These are phyloP conservation scores for Gallinago stenura DNA, from an alignment of 2,797 vertebrate genomes.

Conservation along the genomic window DNA sequence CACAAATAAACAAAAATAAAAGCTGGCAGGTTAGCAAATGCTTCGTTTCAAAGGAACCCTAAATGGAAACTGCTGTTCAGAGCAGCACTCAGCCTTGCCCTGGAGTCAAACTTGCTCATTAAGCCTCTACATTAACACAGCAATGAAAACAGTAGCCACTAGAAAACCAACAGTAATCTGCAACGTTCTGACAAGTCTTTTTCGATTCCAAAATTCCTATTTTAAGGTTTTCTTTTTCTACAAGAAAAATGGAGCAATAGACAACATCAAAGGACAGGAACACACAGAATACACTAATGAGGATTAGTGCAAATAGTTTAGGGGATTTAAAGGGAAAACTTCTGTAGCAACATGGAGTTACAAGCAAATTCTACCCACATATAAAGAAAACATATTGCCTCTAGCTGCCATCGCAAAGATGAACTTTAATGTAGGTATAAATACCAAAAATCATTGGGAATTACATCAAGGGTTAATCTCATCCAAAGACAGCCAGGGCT, in stretches of 20 bases:
- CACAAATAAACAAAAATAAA: not conserved
- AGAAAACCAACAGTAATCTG: constrained; percentile 8
- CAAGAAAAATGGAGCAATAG: not conserved
- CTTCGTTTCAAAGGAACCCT: not conserved
- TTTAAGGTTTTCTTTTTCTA: not conserved
- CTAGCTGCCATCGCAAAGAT: not conserved
- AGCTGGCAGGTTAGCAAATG: not conserved
- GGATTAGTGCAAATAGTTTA: not conserved
- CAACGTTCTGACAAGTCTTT: not conserved
- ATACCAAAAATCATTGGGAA: not conserved
- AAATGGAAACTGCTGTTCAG: not conserved
- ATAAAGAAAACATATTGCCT: not conserved
- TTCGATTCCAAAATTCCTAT: not conserved
- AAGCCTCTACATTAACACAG: not conserved
- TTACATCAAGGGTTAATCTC: not conserved
- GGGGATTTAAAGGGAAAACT: not conserved
- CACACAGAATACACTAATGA: not conserved
- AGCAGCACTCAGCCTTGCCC: constrained; percentile 2
- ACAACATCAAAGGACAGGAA: not conserved
- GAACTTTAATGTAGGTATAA: not conserved
- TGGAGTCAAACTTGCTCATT: constrained; percentile 1
- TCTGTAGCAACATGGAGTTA: not conserved
- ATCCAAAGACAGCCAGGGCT: not conserved
- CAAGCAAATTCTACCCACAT: not conserved
- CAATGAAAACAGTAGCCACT: not conserved